These are phyloP conservation scores for Aphrophora alni DNA, from an alignment of 2,888 invertebrate genomes.

Conservation along the genomic window DNA sequence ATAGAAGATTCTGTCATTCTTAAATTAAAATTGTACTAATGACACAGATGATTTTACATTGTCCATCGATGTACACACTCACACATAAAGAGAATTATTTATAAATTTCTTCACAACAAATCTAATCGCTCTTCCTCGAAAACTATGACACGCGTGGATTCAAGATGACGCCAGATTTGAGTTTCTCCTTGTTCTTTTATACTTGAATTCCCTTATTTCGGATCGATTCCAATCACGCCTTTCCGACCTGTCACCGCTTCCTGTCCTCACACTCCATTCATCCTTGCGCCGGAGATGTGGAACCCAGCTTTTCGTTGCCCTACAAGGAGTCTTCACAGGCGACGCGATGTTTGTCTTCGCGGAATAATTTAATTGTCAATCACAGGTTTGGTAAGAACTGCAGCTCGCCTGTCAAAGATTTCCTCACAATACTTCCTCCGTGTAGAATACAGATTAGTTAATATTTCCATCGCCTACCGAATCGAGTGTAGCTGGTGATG, in stretches of 20 bases:
- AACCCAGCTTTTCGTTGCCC: neutral
- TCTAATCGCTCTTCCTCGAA: neutral
- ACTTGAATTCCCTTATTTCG: neutral
- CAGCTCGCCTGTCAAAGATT: neutral
- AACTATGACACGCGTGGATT: neutral
- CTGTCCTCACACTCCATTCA: neutral
- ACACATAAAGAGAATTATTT: neutral
- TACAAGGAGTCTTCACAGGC: neutral
- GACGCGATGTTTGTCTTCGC: neutral
- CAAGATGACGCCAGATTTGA: neutral
- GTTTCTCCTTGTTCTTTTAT: neutral
- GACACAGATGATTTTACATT: too few relatives aligned
- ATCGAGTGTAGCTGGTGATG: neutral
- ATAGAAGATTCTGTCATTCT: too few relatives aligned
- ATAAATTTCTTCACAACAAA: neutral
- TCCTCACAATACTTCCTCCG: neutral
- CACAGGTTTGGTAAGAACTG: conserved; percentile 2
- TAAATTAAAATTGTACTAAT: too few relatives aligned
- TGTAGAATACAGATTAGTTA: neutral
- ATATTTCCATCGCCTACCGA: neutral
- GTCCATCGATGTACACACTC: neutral
- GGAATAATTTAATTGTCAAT: neutral
- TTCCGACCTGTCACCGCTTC: neutral
- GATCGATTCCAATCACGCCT: neutral
- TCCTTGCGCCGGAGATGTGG: neutral